Conservation (phyloP, 2,797 vertebrate species). For the Cyclopterus lumpus region DNA sequence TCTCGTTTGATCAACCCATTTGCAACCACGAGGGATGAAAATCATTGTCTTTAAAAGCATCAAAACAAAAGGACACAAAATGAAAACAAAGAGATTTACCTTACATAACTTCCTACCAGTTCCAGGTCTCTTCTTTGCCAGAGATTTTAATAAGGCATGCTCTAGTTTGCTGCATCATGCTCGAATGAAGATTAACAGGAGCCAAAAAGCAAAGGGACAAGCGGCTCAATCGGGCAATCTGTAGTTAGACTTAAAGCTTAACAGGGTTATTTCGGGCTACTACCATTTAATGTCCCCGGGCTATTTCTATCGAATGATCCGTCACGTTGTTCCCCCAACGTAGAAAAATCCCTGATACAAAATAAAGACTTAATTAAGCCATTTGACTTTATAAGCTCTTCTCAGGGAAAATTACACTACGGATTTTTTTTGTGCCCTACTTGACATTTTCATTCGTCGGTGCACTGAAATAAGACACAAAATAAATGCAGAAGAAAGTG, state of each 20-base stretch:
- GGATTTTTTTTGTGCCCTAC: not conserved
- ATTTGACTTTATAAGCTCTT: conserved; percentile 15
- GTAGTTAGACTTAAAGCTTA: conserved; percentile 68
- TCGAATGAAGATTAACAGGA: conserved; percentile 66
- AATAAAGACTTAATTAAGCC: conserved; percentile 54
- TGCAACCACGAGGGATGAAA: not conserved
- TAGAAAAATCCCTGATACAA: conserved; percentile 51
- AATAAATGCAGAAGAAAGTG: conserved; percentile 5
- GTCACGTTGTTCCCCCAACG: conserved; percentile 38
- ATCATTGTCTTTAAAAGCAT: conserved; percentile 6
- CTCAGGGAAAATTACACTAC: conserved; percentile 27
- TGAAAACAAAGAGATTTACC: conserved; percentile 61
- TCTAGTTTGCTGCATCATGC: conserved; percentile 70
- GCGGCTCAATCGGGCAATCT: conserved; percentile 69
- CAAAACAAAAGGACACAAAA: conserved; percentile 21
- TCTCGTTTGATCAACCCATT: conserved; percentile 4
- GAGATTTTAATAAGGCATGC: conserved; percentile 63
- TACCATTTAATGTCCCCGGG: conserved; percentile 45
- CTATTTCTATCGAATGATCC: conserved; percentile 56
- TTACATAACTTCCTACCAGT: conserved; percentile 56
- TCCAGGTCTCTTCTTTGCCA: conserved; percentile 48
- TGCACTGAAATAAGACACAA: conserved; percentile 2
- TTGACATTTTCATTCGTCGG: not conserved
- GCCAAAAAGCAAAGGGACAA: conserved; percentile 50
- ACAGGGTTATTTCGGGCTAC: conserved; percentile 67